These are phyloP conservation scores for Scaptomyza tumidula DNA, from an alignment of 2,888 invertebrate genomes.

Conservation along the genomic window DNA sequence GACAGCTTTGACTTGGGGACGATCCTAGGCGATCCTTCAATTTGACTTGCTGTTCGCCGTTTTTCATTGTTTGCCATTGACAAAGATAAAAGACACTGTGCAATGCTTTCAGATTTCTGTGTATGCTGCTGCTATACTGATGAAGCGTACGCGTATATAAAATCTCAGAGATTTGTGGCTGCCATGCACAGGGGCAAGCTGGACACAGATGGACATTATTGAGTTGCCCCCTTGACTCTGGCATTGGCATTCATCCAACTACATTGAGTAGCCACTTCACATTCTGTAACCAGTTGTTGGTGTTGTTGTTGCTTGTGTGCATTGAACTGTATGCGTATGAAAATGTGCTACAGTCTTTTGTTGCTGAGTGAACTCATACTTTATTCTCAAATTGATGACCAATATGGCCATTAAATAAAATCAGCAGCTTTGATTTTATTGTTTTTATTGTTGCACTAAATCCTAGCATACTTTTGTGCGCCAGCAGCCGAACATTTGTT, in stretches of 20 bases:
- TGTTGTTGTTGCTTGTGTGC: slow-evolving; percentile 29
- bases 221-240: slow-evolving; percentile 8
- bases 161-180: slow-evolving; percentile 43
- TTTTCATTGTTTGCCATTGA: slow-evolving; percentile 42
- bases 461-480: slow-evolving; percentile 58
- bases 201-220: slow-evolving; percentile 1
- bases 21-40: slow-evolving; percentile 28
- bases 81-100: slow-evolving; percentile 18
- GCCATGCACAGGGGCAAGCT: slow-evolving; percentile 8
- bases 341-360: slow-evolving; percentile 46
- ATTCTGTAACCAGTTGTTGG: slow-evolving; percentile 35
- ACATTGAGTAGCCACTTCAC: slow-evolving; percentile 51
- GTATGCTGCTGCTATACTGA: neutral
- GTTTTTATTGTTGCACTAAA: slow-evolving; percentile 22
- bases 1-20: slow-evolving; percentile 12
- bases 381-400: slow-evolving; percentile 7
- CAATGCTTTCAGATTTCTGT: slow-evolving; percentile 8
- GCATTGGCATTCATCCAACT: slow-evolving; percentile 35
- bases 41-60: slow-evolving; percentile 45
- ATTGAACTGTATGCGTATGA: slow-evolving; percentile 38
- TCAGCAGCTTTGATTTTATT: slow-evolving; percentile 27
- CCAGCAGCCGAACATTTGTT: slow-evolving; percentile 7
- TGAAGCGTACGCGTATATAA: slow-evolving; percentile 19
- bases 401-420: slow-evolving; percentile 20
- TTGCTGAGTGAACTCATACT: slow-evolving; percentile 21